These are phyloP conservation scores for Thalassophryne amazonica DNA, from an alignment of 2,797 vertebrate species.

Conservation along the genomic window DNA sequence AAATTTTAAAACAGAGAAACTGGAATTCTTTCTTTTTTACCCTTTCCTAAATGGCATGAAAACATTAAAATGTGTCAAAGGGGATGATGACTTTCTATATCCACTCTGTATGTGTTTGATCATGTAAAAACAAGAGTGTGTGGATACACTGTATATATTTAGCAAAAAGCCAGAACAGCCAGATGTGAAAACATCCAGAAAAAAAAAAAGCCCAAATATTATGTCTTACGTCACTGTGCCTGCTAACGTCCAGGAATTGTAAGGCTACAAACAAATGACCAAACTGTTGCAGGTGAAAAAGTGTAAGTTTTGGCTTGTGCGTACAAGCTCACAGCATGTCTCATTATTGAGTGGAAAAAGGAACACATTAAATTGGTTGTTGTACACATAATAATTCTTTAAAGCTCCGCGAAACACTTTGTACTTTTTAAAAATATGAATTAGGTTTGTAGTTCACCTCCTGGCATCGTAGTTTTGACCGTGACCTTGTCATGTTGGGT, in stretches of 20 bases:
- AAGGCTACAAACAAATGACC: constrained; percentile 36
- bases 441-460: constrained; percentile 17
- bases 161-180: constrained; percentile 25
- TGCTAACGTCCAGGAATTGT: constrained; percentile 5
- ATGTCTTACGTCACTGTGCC: constrained; percentile 4
- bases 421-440: constrained; percentile 25
- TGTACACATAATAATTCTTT: constrained; percentile 18
- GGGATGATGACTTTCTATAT: no score
- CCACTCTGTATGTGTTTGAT: constrained; percentile 12
- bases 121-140: neutral
- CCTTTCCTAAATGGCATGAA: no score
- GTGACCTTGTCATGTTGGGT: constrained; percentile 42
- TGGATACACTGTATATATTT: constrained; percentile 28
- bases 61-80: no score
- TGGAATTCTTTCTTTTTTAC: no score
- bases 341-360: constrained; percentile 11
- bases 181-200: constrained; percentile 28
- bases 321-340: constrained; percentile 14
- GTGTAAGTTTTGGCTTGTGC: constrained; percentile 28
- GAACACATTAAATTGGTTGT: constrained; percentile 13
- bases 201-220: constrained; percentile 41
- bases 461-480: constrained; percentile 8
- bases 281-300: constrained; percentile 1
- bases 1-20: no score
- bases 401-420: constrained; percentile 16